phyloP scores from a whole-genome alignment of 1,140 invertebrate species.

The Solen grandis region DNA sequence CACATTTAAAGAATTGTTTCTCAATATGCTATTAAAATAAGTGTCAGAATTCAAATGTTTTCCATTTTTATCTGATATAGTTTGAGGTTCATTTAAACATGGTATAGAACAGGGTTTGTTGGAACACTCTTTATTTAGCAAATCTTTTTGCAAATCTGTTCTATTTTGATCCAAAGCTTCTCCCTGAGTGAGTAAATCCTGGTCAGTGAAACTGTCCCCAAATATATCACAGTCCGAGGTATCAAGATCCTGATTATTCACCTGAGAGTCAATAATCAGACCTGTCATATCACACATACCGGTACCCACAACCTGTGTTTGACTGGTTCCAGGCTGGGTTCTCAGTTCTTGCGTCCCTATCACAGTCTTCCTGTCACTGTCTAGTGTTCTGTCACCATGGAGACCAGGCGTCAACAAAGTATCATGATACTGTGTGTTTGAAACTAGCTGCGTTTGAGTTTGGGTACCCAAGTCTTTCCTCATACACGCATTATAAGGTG shows the following conservation, averaged over 20 bases:
- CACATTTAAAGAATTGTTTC: not conserved
- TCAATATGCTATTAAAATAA: not conserved
- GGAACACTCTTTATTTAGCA: too few species aligned
- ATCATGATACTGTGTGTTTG: slow-evolving; percentile 44
- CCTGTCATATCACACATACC: slow-evolving; percentile 35
- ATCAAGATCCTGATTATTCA: slow-evolving; percentile 4
- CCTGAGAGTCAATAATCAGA: slow-evolving; percentile 32
- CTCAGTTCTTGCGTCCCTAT: not conserved
- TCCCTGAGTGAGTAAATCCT: slow-evolving; percentile 16
- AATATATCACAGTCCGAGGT: slow-evolving; percentile 50
- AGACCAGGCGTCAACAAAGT: not conserved
- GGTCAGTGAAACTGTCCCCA: slow-evolving; percentile 43
- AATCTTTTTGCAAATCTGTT: too few species aligned
- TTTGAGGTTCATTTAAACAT: too few species aligned
- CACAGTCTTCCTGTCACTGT: not conserved
- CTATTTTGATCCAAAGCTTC: too few species aligned
- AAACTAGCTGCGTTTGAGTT: slow-evolving; percentile 14
- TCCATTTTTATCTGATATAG: not conserved
- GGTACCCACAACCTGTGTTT: not conserved
- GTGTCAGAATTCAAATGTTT: too few species aligned
- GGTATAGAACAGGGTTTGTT: too few species aligned
- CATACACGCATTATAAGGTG: not conserved
- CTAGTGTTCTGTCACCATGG: not conserved
- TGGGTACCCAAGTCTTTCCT: too few species aligned
- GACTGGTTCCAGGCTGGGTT: not conserved